These are phyloP conservation scores for Burhinus bistriatus DNA, from an alignment of 2,113 vertebrate genomes.

Conservation along the genomic window DNA sequence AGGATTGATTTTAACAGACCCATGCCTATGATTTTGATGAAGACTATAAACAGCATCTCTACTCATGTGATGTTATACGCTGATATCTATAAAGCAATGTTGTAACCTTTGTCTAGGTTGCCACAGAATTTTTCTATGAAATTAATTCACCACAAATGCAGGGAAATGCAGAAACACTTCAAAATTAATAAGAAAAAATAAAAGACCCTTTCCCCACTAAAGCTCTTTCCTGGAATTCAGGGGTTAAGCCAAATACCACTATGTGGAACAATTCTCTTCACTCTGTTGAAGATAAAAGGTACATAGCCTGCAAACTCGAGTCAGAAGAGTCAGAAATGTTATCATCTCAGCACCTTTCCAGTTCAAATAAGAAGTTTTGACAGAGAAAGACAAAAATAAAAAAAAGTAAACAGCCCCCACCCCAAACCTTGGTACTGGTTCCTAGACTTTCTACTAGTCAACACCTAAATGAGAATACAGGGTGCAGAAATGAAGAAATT, in stretches of 20 bases:
- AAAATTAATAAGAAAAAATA: background rate
- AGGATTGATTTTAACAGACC: background rate
- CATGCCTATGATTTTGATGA: background rate
- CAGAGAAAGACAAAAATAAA: background rate
- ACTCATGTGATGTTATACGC: background rate
- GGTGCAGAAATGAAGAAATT: background rate
- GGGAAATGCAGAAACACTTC: background rate
- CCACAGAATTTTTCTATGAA: background rate
- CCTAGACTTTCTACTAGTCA: background rate
- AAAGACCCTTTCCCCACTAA: background rate
- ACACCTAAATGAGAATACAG: background rate
- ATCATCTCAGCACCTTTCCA: background rate
- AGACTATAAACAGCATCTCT: background rate
- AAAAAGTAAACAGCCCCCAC: background rate
- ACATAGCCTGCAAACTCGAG: accelerated
- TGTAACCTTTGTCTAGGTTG: background rate
- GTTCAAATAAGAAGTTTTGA: background rate
- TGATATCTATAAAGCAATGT: background rate
- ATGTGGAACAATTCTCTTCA: background rate
- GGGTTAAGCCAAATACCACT: background rate
- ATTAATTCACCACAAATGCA: background rate
- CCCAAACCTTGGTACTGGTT: background rate
- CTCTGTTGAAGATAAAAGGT: background rate
- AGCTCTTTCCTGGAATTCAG: background rate
- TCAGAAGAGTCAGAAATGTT: background rate